phyloP scores from a whole-genome alignment of 2,888 invertebrate species.

The Didymodactylos carnosus region DNA sequence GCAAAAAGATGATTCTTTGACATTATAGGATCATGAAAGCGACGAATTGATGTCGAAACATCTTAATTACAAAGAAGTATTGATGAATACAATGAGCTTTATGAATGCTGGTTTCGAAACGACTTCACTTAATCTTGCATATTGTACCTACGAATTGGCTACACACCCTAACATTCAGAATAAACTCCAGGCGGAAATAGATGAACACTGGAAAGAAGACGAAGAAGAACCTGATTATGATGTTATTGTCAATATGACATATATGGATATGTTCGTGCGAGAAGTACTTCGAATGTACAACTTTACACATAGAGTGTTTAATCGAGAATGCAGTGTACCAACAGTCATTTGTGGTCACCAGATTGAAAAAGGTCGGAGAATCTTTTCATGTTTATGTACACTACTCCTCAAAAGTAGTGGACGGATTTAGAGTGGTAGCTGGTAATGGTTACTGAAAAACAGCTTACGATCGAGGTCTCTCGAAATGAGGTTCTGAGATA shows the following conservation, averaged over 20 bases:
- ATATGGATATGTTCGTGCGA: slow-evolving; percentile 2
- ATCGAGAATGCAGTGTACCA: no score
- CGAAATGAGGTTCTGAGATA: no score
- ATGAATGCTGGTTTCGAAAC: slow-evolving; percentile 8
- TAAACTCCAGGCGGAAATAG: not conserved
- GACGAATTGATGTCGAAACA: not conserved
- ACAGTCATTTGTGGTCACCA: no score
- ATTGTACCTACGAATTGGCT: not conserved
- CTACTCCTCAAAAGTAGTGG: no score
- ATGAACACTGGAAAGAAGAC: not conserved
- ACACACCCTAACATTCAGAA: slow-evolving; percentile 1
- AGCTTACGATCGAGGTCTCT: no score
- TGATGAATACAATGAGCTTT: not conserved
- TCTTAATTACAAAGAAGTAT: not conserved
- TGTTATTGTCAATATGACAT: not conserved
- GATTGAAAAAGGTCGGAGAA: no score
- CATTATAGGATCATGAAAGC: no score
- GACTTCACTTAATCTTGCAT: not conserved
- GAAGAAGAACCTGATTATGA: slow-evolving; percentile 1
- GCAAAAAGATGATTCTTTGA: no score
- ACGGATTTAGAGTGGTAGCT: not conserved
- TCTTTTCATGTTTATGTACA: no score
- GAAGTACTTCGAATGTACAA: slow-evolving; percentile 8
- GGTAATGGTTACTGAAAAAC: no score
- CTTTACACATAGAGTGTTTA: no score